phyloP scores from a whole-genome alignment of 1,140 invertebrate species.

The Drosophila erecta region DNA sequence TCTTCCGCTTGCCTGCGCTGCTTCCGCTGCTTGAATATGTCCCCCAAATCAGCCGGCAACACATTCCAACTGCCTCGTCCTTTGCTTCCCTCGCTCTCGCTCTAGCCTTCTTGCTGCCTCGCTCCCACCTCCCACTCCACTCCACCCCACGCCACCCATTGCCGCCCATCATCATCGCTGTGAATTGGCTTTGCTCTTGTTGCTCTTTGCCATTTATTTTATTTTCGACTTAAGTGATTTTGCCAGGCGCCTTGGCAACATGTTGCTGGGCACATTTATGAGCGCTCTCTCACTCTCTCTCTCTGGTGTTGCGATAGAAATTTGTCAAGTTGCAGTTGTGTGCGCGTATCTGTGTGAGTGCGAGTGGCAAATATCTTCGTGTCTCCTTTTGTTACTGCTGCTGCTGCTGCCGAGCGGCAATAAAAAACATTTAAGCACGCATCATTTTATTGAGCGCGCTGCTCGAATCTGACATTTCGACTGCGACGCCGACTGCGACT shows the following conservation, averaged over 20 bases:
- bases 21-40: slow-evolving; percentile 81
- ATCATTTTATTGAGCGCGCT: slow-evolving; percentile 78
- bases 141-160: background rate
- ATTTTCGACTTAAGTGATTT: slow-evolving; percentile 74
- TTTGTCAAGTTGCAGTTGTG: slow-evolving; percentile 12
- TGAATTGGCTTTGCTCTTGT: slow-evolving; percentile 67
- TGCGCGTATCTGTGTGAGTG: background rate
- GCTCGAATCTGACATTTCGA: slow-evolving; percentile 72
- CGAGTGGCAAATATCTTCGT: slow-evolving; percentile 16
- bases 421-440: slow-evolving; percentile 82
- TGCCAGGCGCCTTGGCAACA: slow-evolving; percentile 55
- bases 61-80: slow-evolving; percentile 1
- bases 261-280: slow-evolving; percentile 54
- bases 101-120: slow-evolving; percentile 1
- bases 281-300: slow-evolving; percentile 1
- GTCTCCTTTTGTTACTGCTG: slow-evolving; percentile 32
- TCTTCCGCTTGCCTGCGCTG: slow-evolving; percentile 78
- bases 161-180: slow-evolving; percentile 36
- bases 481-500: slow-evolving; percentile 42
- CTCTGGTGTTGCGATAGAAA: slow-evolving; percentile 38
- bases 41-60: slow-evolving; percentile 57
- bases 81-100: background rate
- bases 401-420: slow-evolving; percentile 57
- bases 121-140: background rate
- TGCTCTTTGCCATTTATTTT: slow-evolving; percentile 66